Conservation (phyloP, 1,140 invertebrate species). For the Dysdera silvatica region DNA sequence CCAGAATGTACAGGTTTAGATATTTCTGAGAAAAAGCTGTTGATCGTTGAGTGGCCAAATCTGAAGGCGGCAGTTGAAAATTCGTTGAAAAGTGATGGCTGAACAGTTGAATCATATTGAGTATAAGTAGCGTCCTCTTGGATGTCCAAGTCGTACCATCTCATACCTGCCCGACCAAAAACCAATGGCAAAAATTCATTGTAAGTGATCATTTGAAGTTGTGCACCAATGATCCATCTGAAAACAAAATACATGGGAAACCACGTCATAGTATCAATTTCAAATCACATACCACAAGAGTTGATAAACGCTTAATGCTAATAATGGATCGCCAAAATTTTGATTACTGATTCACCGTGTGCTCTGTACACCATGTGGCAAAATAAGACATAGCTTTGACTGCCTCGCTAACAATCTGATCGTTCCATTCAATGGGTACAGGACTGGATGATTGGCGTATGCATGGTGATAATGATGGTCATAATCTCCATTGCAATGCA, state of each 20-base stretch:
- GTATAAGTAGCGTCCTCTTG: conserved; percentile 55
- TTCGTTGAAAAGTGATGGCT: conserved; percentile 54
- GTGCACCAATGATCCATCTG: conserved; percentile 67
- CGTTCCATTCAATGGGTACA: too few species aligned
- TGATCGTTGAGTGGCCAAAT: conserved; percentile 87
- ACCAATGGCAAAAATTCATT: conserved; percentile 71
- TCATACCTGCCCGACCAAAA: conserved; percentile 75
- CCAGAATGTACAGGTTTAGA: conserved; percentile 1
- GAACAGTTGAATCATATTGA: conserved; percentile 50
- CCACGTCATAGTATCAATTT: background rate
- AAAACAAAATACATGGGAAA: background rate
- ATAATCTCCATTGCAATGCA: too few species aligned
- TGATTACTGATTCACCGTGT: background rate
- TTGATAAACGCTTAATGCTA: background rate
- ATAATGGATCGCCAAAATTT: background rate
- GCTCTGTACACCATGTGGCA: too few species aligned
- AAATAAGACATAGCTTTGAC: too few species aligned
- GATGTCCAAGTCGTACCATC: conserved; percentile 60
- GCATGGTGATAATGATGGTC: too few species aligned
- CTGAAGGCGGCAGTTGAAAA: conserved; percentile 64
- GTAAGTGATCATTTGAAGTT: conserved; percentile 82
- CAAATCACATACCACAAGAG: background rate
- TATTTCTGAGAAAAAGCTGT: conserved; percentile 84
- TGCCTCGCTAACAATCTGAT: too few species aligned
- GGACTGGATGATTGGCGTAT: too few species aligned